Evolutionary conservation across 2,888 invertebrate genomes (phyloP).

Genomic region (Spatulosminthurus flaviceps): DNA sequence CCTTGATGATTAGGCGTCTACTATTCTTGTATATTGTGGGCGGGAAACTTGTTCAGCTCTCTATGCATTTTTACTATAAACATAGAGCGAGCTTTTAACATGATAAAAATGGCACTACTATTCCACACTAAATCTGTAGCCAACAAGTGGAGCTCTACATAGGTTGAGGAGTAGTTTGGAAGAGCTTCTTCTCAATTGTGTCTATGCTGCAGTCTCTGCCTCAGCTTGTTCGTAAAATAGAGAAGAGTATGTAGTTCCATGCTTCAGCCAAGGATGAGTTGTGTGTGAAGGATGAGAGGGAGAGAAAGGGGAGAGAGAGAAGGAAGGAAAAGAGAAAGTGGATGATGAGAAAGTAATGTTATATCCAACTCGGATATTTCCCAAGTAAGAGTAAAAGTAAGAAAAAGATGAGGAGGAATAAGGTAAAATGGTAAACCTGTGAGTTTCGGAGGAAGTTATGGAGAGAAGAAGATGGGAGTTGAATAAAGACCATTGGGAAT

Average conservation of each 20-base stretch:
- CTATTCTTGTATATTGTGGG: no score
- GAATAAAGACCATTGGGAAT: constrained; percentile 11
- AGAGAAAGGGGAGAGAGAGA: neutral
- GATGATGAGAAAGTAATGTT: no score
- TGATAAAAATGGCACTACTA: no score
- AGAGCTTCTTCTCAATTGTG: neutral
- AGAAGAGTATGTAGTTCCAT: neutral
- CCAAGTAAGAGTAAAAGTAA: no score
- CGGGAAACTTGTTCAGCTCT: no score
- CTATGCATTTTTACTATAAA: no score
- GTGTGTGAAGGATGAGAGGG: neutral
- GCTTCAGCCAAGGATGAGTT: neutral
- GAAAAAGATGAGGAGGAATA: neutral
- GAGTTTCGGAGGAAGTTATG: neutral
- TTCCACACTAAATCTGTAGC: no score
- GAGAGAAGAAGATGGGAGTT: constrained; percentile 15
- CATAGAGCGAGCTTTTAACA: no score
- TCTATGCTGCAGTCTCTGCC: neutral
- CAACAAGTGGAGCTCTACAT: no score
- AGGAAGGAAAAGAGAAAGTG: neutral
- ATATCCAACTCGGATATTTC: no score
- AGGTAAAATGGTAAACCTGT: neutral
- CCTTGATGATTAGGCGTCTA: constrained; percentile 12
- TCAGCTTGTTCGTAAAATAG: no score
- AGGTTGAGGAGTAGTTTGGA: neutral